Conservation (phyloP, 64 coral and sea anemone species). For the Pocillopora verrucosa region DNA sequence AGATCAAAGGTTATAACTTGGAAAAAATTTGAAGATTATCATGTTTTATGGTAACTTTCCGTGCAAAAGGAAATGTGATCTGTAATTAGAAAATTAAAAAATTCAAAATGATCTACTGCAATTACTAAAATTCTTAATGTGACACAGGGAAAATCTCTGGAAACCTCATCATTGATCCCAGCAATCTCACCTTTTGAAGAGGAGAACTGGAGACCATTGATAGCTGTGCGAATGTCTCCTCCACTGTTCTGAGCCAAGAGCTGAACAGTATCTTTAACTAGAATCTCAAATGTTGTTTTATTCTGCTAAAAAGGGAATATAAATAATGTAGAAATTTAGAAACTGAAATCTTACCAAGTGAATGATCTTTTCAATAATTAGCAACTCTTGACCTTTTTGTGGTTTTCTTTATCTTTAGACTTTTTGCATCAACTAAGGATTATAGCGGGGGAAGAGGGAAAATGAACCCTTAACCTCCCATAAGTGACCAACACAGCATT, state of each 20-base stretch:
- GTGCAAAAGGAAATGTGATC: no score
- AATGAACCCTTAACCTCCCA: no score
- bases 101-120: background rate
- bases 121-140: no score
- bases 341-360: no score
- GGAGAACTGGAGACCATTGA: constrained; percentile 92
- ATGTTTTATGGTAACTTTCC: no score
- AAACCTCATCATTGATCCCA: background rate
- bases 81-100: no score
- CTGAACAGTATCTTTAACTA: constrained; percentile 83
- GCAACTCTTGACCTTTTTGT: no score
- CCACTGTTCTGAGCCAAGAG: constrained; percentile 78
- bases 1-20: background rate
- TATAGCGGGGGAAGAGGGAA: no score
- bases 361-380: no score
- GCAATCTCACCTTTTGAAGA: constrained; percentile 78
- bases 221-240: constrained; percentile 88
- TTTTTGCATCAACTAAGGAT: no score
- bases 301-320: constrained; percentile 34
- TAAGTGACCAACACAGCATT: no score
- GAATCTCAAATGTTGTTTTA: constrained; percentile 50
- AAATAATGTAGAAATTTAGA: background rate
- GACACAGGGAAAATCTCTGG: background rate
- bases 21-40: background rate
- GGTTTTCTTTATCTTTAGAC: no score